Percentiles rank a stretch among this genome's conserved stretches.
Evolutionary conservation across 1,140 invertebrate species (phyloP).

Genomic region (Mycetomoellerius zeteki): DNA sequence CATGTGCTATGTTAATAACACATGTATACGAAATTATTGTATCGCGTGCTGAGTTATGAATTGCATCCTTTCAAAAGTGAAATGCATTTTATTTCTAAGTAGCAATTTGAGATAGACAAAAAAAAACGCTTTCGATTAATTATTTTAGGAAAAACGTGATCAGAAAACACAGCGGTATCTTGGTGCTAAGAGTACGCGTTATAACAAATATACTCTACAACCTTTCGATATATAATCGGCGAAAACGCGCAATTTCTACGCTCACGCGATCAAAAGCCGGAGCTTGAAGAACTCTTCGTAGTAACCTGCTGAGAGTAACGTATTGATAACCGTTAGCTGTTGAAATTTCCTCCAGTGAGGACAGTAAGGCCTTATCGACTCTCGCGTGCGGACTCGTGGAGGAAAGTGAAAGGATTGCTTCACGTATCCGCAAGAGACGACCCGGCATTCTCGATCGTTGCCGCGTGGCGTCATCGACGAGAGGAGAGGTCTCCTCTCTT

Average conservation of each 20-base stretch:
- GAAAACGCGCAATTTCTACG: not conserved
- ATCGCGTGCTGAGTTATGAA: not conserved
- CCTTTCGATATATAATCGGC: not conserved
- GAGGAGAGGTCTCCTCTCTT: conserved; percentile 74
- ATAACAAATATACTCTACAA: not conserved
- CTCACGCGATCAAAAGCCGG: conserved; percentile 6
- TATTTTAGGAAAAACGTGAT: not conserved
- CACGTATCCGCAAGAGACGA: conserved; percentile 52
- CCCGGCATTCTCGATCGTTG: conserved; percentile 52
- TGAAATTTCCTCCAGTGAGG: conserved; percentile 45
- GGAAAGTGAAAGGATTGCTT: conserved; percentile 66
- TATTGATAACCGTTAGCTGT: conserved; percentile 19
- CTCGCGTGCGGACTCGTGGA: conserved; percentile 18
- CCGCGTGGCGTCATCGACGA: conserved; percentile 67
- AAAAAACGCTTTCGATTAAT: not conserved
- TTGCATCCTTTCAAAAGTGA: not conserved
- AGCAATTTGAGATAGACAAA: not conserved
- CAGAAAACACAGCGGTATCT: too few relatives aligned
- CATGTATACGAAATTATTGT: conserved; percentile 8
- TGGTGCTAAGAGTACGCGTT: too few relatives aligned
- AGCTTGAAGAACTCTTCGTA: not conserved
- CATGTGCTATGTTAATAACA: not conserved
- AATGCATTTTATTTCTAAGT: not conserved
- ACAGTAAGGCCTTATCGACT: conserved; percentile 32
- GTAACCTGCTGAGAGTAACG: not conserved